Evolutionary conservation across 2,113 vertebrate genomes (phyloP), one percentile per base, ranked within the genome.

Genomic region (Sphyrna mokarran): DNA sequence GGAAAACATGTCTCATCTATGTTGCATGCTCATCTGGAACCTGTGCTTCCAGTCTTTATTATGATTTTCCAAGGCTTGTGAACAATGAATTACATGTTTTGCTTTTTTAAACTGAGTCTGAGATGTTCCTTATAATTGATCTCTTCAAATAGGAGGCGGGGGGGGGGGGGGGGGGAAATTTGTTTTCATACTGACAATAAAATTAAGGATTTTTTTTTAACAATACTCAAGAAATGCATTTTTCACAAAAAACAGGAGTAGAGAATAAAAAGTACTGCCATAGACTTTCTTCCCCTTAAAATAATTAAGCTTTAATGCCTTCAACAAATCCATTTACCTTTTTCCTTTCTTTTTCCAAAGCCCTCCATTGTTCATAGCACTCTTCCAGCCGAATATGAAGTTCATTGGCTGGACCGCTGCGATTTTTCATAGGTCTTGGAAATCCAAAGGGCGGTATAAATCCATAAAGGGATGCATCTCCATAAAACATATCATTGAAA

Each of bases 331-430:
- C 6, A 95, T 72, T 97, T 98, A 98, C 98, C 98, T 98, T 98
- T 97, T 98, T 98, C 89, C 98, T 97, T 96, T 98, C 98, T 96
- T 98, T 98, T 96, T 98, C 97, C 97, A 98, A 95, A 96, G 97
- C 97, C 97, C 97, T 97, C 97, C 97, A 98, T 96, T 98, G 98
- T 91, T 98, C 98, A 11, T 97, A 98, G 96, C 98, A 98, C 68
- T 98, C 97, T 89, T 98, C 98, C 66, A 98, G 96, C 83, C 97
- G 97, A 96, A 97, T 86, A 9, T 97, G 97, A 96, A 98, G 97
- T 70, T 98, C 97, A 0, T 97, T 98, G 95, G 97, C 97, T 96
- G 97, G 96, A 95, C 97, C 97, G 37, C 96, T 97, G 29, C 96
- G 97, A 76, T 96, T 96, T 96, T 98, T 98, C 95, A 97, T 96